phyloP scores from a whole-genome alignment of 2,113 vertebrate species.

The Anguilla japonica region DNA sequence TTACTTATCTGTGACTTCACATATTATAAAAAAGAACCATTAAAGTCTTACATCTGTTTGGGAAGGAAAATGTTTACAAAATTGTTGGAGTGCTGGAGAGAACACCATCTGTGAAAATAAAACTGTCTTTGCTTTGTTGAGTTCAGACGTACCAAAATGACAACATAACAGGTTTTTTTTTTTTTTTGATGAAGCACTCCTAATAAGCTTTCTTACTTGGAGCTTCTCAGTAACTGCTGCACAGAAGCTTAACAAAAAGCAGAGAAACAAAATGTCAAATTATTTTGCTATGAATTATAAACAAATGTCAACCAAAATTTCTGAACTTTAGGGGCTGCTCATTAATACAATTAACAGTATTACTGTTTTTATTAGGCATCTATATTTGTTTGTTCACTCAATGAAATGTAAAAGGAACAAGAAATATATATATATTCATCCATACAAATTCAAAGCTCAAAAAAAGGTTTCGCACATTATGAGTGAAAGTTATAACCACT shows the following conservation, averaged over 20 bases:
- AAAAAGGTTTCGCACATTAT: no score
- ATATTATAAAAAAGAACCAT: neutral
- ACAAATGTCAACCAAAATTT: neutral
- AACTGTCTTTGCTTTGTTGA: no score
- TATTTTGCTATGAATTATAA: neutral
- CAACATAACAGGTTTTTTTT: neutral
- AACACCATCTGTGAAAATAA: neutral
- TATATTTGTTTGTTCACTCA: neutral
- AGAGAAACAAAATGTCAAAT: neutral
- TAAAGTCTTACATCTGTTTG: neutral
- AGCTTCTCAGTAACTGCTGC: neutral
- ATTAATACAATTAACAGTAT: neutral
- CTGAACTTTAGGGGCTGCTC: neutral
- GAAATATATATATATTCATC: no score
- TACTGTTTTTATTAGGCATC: neutral
- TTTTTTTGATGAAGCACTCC: neutral
- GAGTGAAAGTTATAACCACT: neutral
- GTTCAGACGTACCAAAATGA: neutral
- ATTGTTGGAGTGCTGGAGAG: neutral
- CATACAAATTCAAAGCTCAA: no score
- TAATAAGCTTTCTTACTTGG: neutral
- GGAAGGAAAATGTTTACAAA: neutral
- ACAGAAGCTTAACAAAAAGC: neutral
- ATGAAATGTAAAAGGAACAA: neutral
- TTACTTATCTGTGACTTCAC: neutral